phyloP scores from a whole-genome alignment of 2,888 invertebrate species.

The Erynnis tages region DNA sequence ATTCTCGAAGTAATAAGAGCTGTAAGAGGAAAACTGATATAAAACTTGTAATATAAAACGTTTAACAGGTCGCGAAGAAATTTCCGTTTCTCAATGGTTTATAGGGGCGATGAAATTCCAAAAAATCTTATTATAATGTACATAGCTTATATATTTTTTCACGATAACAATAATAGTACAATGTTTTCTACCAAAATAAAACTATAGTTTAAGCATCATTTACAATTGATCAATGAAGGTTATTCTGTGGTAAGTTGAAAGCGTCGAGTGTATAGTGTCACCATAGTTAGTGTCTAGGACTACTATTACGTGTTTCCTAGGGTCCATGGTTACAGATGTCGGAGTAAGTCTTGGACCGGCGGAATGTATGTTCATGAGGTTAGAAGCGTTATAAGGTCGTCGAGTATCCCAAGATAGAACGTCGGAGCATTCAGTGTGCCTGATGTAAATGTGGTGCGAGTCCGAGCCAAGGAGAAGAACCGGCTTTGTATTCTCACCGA shows the following conservation, averaged over 20 bases:
- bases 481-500: slow-evolving; percentile 51
- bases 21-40: too few species aligned
- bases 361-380: slow-evolving; percentile 74
- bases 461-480: slow-evolving; percentile 55
- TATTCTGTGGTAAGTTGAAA: slow-evolving; percentile 57
- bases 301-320: slow-evolving; percentile 73
- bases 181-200: too few species aligned
- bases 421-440: slow-evolving; percentile 79
- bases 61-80: too few species aligned
- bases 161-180: too few species aligned
- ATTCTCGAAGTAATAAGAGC: too few species aligned
- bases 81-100: too few species aligned
- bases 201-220: neutral
- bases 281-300: slow-evolving; percentile 83
- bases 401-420: slow-evolving; percentile 82
- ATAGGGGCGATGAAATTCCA: too few species aligned
- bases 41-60: too few species aligned
- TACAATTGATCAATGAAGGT: slow-evolving; percentile 46
- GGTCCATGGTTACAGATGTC: slow-evolving; percentile 80
- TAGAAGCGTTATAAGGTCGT: slow-evolving; percentile 60
- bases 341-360: slow-evolving; percentile 73
- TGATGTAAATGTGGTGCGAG: slow-evolving; percentile 61
- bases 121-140: too few species aligned
- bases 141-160: too few species aligned
- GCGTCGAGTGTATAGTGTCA: slow-evolving; percentile 77